Base-by-base conservation (phyloP, 2,797 vertebrate genomes). In the Trachurus trachurus region DNA sequence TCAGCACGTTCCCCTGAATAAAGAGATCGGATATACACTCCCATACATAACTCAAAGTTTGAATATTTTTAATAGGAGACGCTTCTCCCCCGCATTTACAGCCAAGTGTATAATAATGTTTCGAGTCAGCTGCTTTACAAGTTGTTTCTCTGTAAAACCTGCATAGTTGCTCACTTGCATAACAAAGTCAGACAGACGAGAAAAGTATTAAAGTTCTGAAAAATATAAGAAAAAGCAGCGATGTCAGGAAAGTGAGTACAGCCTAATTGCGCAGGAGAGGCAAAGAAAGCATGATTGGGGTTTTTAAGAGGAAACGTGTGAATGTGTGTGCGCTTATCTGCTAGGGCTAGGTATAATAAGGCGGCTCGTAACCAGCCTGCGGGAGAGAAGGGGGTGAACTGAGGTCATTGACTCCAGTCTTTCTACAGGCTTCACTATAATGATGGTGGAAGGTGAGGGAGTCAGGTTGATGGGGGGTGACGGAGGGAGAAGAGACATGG, bases 1-100 rank as follows among this genome's bases (percentile, higher is more conserved):
- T 85, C 79, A 88, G 85, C 84, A 86, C 50, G 68, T 86, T 83
- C 68, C 22, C 37, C 59, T 0, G 6, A 78, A 81, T 75, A 74
- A 80, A 81, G 64, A 53, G 31, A 63, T 40, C 13, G 8, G 42
- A 45, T n/a, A 67, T 60, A 64, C 47, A 45, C 66, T 66, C 34
- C n/a, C 50, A 37, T 63, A 76, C 75, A 73, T 74, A 71, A 78
- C 42, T 80, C 31, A 65, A 66, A 76, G 54, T 68, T 69, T 62
- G 11, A 60, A 68, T 74, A 54, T 71, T 68, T 84, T 84, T 75
- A 74, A 87, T 63, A 66, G 59, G 39, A 75, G 56, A 58, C 1
- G 31, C 49, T 52, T 73, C 66, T 77, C 49, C n/a, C 22, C 16
- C 17, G 12, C 62, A 77, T 73, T 81, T 64, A 66, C 37, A 78